Base-by-base conservation (phyloP, 92 coral and sea anemone species). In the Galaxea fascicularis region DNA sequence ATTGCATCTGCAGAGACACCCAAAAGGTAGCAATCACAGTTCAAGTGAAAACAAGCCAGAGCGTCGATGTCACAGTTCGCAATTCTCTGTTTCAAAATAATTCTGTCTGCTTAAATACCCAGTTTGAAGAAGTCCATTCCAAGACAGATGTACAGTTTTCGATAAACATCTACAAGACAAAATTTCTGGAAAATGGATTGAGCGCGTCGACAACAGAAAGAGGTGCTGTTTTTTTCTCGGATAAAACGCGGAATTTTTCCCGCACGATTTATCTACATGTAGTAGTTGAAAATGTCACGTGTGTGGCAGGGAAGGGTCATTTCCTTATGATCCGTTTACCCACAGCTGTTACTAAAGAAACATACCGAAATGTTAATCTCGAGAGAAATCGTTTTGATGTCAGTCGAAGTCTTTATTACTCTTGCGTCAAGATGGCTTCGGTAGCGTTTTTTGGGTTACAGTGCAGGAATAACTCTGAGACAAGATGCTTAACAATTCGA, bases 321-420 rank as follows among this genome's bases (percentile, higher is more conserved):
- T 75, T 75, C 20, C 45, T 75, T 17, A 16, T 4, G 31, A 39
- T 11, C 46, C 67, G 56, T 6, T 58, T 75, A 49, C 80, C 68
- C 67, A 30, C 80, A 56, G 80, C 80, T 57, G 66, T 54, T 31
- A 56, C 80, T 20, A 29, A 1, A n/a, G 80, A 75, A 30, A 58
- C 28, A 16, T 75, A 75, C 80, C 15, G 17, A 13, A 39, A 21
- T 30, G 28, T 75, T 39, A 16, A 3, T 22, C 68, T 75, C 0
- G 54, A 57, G 17, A 17, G 52, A 35, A 75, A 75, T 31, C 65
- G 20, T 39, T 75, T 54, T 16, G 4, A 0, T 4, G 4, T 11
- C 52, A n/a, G 52, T 35, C 67, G 80, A 15, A 57, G 80, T 13
- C 67, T 75, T 75, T 75, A 75, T 47, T 57, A 56, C 52, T 75